Evolutionary conservation across 2,113 vertebrate genomes (phyloP), one percentile per base, ranked within the genome.

Genomic region (Siniperca knerii): DNA sequence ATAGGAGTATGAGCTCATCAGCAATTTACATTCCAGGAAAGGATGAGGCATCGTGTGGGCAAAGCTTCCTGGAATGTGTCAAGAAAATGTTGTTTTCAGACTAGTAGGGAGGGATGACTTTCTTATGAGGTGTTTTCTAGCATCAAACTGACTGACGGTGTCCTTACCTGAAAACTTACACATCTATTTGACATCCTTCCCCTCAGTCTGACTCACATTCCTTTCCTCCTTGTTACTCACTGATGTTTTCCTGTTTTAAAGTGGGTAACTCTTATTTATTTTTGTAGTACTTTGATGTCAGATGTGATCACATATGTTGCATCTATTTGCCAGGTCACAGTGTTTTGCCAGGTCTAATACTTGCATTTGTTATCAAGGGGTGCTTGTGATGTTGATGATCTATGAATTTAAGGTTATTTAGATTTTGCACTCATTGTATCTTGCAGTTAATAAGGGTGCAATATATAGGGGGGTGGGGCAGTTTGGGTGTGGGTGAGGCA

Each of bases 11-110:
- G 88, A 92, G 55, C 80, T 91, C 89, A 93, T 88, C 74, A 25
- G 37, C 55, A 61, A 48, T 89, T 90, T 70, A 85, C 79, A 82
- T 89, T 93, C 87, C 85, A 83, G 89, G 80, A 89, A 89, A 68
- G 61, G 79, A 89, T 90, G 90, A 90, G 82, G 57, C 81, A 91
- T 61, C 13, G 23, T 62, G 54, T 84, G 58, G 65, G 21, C 40
- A 78, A 77, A 71, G 84, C 79, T 87, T 89, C 72, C 69, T 80
- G 79, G 79, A 89, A 88, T 92, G 76, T 83, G 76, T 87, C 68
- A 68, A 60, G 66, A 66, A 82, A 65, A 68, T 70, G 48, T 0
- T 57, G 23, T 64, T 75, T 65, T 75, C 46, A 67, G 42, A 64
- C 37, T 25, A 50, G 44, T 13, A 20, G 35, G 42, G 33, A 85